phyloP scores from a whole-genome alignment of 2,113 vertebrate genomes.

The Syngnathus scovelli region DNA sequence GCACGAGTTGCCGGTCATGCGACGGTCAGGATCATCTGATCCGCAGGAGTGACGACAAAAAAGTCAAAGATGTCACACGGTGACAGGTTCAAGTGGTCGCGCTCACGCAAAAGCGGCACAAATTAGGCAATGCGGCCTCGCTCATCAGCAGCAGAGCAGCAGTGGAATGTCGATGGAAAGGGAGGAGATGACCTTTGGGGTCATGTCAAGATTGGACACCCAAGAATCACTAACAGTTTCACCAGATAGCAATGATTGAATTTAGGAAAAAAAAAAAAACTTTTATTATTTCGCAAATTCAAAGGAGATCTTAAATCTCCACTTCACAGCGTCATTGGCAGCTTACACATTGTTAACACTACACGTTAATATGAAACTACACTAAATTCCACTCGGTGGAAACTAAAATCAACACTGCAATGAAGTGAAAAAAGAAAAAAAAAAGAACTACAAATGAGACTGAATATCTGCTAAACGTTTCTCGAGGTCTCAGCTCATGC shows the following conservation, averaged over 20 bases:
- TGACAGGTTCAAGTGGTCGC: conserved; percentile 81
- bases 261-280: too few species aligned
- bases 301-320: not conserved
- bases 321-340: not conserved
- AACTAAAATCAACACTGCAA: not conserved
- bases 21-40: conserved; percentile 60
- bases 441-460: not conserved
- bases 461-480: not conserved
- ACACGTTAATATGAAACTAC: not conserved
- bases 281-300: too few species aligned
- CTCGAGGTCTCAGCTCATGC: not conserved
- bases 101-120: conserved; percentile 55
- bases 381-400: not conserved
- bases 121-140: conserved; percentile 28
- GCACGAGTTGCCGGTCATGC: conserved; percentile 58
- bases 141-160: conserved; percentile 36
- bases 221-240: not conserved
- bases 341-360: not conserved
- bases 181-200: not conserved
- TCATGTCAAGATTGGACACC: conserved; percentile 9
- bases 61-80: conserved; percentile 84
- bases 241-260: not conserved
- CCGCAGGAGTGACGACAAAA: conserved; percentile 57
- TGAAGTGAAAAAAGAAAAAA: not conserved
- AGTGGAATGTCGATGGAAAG: conserved; percentile 56